Conservation (phyloP, 2,797 vertebrate genomes). For the Poliocrania exsul region DNA sequence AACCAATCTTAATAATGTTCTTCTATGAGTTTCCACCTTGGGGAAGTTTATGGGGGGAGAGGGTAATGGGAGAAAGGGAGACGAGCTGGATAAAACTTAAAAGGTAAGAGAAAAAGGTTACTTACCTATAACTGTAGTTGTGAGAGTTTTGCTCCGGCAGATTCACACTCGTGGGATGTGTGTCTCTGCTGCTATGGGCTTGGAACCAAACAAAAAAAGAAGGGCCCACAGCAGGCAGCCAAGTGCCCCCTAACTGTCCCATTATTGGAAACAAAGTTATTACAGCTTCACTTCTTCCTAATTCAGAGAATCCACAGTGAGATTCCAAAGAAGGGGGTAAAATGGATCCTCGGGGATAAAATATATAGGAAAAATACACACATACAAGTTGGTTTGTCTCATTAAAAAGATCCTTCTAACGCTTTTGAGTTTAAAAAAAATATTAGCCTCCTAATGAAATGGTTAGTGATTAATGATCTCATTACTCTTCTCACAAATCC, state of each 20-base stretch:
- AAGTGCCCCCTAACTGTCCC: slow-evolving; percentile 50
- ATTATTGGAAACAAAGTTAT: slow-evolving; percentile 28
- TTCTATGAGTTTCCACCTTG: neutral
- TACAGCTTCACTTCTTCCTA: slow-evolving; percentile 7
- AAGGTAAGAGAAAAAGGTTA: slow-evolving; percentile 57
- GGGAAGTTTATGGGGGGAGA: neutral
- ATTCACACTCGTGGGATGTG: slow-evolving; percentile 65
- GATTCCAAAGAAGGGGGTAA: slow-evolving; percentile 32
- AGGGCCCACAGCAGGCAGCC: slow-evolving; percentile 43
- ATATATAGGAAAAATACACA: neutral
- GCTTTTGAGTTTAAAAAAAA: neutral
- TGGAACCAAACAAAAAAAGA: slow-evolving; percentile 28
- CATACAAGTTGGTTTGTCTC: neutral
- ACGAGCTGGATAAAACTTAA: neutral
- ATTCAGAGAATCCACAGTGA: slow-evolving; percentile 33
- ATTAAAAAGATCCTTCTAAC: neutral
- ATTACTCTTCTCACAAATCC: neutral
- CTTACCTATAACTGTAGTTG: slow-evolving; percentile 63
- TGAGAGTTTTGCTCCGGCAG: slow-evolving; percentile 65
- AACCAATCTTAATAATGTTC: neutral
- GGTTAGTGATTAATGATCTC: neutral
- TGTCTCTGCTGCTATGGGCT: slow-evolving; percentile 65
- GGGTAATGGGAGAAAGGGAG: neutral
- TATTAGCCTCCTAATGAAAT: neutral
- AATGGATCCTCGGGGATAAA: neutral